Percentiles rank a stretch among this genome's conserved stretches.
These are phyloP conservation scores for Arothron firmamentum DNA, from an alignment of 2,113 vertebrate species.

Conservation along the genomic window DNA sequence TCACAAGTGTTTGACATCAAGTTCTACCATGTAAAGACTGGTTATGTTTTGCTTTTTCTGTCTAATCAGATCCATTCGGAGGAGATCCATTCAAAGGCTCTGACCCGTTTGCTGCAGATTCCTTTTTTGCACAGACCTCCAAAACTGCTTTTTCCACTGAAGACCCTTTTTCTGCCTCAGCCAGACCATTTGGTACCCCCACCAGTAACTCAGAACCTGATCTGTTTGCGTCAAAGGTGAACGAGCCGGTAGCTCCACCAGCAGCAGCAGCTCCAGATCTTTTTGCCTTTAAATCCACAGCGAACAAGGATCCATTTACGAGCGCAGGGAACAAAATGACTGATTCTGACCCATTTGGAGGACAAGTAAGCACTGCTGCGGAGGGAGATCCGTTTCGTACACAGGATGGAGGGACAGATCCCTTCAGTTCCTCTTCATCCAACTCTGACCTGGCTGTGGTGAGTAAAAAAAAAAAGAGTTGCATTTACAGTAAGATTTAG, in stretches of 20 bases:
- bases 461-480: conserved; percentile 17
- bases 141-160: conserved; percentile 75
- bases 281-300: conserved; percentile 42
- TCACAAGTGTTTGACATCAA: neutral
- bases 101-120: conserved; percentile 93
- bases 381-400: conserved; percentile 68
- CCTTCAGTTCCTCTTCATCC: conserved; percentile 58
- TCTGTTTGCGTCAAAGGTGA: conserved; percentile 57
- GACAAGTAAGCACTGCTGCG: conserved; percentile 36
- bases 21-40: neutral
- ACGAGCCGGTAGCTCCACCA: conserved; percentile 22
- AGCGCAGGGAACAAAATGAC: conserved; percentile 20
- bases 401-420: conserved; percentile 54
- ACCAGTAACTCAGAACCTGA: conserved; percentile 58
- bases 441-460: conserved; percentile 58
- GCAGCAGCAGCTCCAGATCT: conserved; percentile 37
- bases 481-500: no score
- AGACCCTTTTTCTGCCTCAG: conserved; percentile 75
- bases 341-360: conserved; percentile 45
- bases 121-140: conserved; percentile 86
- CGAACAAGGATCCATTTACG: conserved; percentile 61
- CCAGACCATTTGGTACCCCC: conserved; percentile 65
- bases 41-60: neutral
- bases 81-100: conserved; percentile 96
- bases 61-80: conserved; percentile 86